phyloP scores from a whole-genome alignment of 1,140 invertebrate species.

The Saccostrea cuccullata region DNA sequence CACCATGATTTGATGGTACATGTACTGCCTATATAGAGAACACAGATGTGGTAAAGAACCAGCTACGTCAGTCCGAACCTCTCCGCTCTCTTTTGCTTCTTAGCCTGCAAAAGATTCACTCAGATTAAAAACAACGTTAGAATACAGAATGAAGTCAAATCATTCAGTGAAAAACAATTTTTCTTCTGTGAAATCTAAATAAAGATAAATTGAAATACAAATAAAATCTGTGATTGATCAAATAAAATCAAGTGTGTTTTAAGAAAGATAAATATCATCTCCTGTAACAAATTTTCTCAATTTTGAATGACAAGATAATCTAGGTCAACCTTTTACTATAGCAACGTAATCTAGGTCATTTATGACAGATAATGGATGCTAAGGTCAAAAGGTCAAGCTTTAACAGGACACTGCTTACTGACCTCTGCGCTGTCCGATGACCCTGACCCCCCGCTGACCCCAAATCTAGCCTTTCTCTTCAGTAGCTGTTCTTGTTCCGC shows the following conservation, averaged over 20 bases:
- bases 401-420: background rate
- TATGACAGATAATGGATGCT: background rate
- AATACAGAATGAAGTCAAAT: background rate
- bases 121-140: background rate
- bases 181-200: background rate
- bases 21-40: background rate
- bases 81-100: background rate
- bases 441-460: background rate
- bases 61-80: slow-evolving; percentile 1
- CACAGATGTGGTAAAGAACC: background rate
- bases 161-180: background rate
- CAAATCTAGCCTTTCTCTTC: slow-evolving; percentile 62
- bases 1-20: too few species aligned
- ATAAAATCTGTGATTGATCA: too few species aligned
- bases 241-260: background rate
- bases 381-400: background rate
- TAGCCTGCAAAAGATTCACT: background rate
- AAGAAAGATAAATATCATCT: background rate
- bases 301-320: background rate
- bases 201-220: background rate
- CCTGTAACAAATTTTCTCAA: background rate
- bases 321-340: too few species aligned
- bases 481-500: slow-evolving; percentile 54
- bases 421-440: background rate
- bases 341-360: background rate